These are phyloP conservation scores for Bufotes viridis DNA, from an alignment of 2,797 vertebrate genomes.

Conservation along the genomic window DNA sequence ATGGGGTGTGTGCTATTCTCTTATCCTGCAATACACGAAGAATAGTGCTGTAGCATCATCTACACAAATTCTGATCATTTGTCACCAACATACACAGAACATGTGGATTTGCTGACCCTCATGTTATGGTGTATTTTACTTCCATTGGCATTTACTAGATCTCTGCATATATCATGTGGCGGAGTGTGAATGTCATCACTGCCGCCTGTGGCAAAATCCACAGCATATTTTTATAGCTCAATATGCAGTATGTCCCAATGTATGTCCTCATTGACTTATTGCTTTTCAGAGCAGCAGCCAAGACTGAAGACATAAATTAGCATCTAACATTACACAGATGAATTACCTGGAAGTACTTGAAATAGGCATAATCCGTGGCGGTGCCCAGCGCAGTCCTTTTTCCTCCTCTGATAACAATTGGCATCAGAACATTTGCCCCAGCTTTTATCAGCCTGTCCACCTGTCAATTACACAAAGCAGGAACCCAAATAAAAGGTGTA, in stretches of 20 bases:
- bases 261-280: too few relatives aligned
- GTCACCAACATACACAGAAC: too few relatives aligned
- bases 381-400: constrained; percentile 75
- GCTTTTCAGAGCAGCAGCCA: too few relatives aligned
- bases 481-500: background rate
- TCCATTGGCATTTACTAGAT: too few relatives aligned
- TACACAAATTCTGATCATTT: background rate
- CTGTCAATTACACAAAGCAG: constrained; percentile 67
- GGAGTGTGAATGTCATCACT: too few relatives aligned
- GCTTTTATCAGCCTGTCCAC: constrained; percentile 75
- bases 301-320: background rate
- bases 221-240: too few relatives aligned
- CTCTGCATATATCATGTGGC: too few relatives aligned
- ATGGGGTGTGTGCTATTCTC: constrained; percentile 76
- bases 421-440: constrained; percentile 81
- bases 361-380: constrained; percentile 81
- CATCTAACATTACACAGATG: background rate
- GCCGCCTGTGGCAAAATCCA: too few relatives aligned
- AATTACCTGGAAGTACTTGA: constrained; percentile 80
- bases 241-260: too few relatives aligned
- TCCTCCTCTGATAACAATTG: constrained; percentile 72
- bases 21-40: constrained; percentile 72
- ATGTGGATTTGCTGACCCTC: too few relatives aligned
- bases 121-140: too few relatives aligned
- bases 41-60: background rate